A percentile compares a stretch with the other conserved stretches of the same genome.
These are phyloP conservation scores for Meloe dianella DNA, from an alignment of 2,888 invertebrate species.

Conservation along the genomic window DNA sequence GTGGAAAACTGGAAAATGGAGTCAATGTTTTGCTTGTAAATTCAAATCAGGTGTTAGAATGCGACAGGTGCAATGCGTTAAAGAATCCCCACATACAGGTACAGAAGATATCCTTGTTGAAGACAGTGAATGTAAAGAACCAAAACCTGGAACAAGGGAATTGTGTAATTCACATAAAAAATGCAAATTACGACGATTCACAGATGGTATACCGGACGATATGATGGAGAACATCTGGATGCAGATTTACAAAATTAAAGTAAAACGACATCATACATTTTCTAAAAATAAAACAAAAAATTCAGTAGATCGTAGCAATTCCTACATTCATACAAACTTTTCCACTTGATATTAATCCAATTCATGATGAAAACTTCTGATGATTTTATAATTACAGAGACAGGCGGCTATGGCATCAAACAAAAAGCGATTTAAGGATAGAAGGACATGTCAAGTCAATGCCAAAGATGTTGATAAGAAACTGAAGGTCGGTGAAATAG, in stretches of 20 bases:
- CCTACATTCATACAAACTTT: too few relatives aligned
- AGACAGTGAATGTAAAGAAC: conserved; percentile 52
- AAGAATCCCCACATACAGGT: conserved; percentile 56
- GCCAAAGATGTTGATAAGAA: conserved; percentile 11
- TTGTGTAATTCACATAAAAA: conserved; percentile 54
- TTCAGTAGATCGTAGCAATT: neutral
- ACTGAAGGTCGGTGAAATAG: conserved; percentile 46
- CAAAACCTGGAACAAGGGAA: conserved; percentile 50
- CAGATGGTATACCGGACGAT: conserved; percentile 44
- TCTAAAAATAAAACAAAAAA: neutral
- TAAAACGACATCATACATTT: neutral
- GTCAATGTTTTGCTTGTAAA: conserved; percentile 65
- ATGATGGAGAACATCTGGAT: conserved; percentile 50
- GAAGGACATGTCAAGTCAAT: conserved; percentile 15
- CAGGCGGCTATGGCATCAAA: neutral
- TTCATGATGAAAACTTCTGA: conserved; percentile 6
- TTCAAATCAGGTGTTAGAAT: conserved; percentile 58
- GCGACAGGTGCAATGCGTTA: conserved; percentile 62
- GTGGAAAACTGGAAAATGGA: conserved; percentile 71
- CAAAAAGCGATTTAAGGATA: conserved; percentile 5
- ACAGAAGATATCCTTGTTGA: conserved; percentile 60
- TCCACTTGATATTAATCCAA: neutral
- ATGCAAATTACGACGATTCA: conserved; percentile 45
- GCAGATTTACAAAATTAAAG: conserved; percentile 40
- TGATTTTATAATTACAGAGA: conserved; percentile 14